Evolutionary conservation across 2,113 vertebrate genomes (phyloP).

Genomic region (Calcarius ornatus): DNA sequence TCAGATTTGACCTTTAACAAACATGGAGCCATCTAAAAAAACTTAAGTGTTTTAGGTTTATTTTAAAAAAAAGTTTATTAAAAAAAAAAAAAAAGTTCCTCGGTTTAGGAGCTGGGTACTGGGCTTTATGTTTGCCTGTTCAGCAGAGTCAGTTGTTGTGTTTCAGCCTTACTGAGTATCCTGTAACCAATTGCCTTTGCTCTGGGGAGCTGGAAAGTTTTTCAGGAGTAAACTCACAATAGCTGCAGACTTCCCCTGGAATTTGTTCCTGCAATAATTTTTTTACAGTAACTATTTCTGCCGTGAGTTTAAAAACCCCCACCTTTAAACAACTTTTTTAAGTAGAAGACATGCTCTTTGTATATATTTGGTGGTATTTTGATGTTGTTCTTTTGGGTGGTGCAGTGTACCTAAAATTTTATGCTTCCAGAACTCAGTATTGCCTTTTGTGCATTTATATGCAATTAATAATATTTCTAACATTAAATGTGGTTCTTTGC

Average conservation of each 20-base stretch:
- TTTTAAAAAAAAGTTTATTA: not conserved
- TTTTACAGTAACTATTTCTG: constrained; percentile 29
- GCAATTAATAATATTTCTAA: constrained; percentile 12
- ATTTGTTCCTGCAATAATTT: not conserved
- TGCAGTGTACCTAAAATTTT: not conserved
- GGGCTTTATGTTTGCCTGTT: not conserved
- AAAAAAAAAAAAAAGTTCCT: not conserved
- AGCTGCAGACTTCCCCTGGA: not conserved
- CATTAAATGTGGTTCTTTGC: constrained; percentile 27
- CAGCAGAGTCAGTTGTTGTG: not conserved
- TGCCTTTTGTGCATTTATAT: constrained; percentile 40
- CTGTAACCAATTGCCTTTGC: constrained; percentile 13
- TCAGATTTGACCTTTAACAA: not conserved
- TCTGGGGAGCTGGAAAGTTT: not conserved
- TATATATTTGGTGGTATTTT: not conserved
- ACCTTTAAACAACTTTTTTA: not conserved
- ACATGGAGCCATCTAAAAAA: not conserved
- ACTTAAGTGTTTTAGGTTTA: not conserved
- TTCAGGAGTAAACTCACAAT: not conserved
- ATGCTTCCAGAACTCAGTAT: not conserved
- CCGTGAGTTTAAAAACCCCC: not conserved
- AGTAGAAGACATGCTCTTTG: not conserved
- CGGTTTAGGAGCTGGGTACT: not conserved
- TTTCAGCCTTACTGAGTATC: not conserved
- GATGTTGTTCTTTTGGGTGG: not conserved